Base-by-base conservation (phyloP, 2,113 vertebrate species). In the Ophthalmolycus amberensis region DNA sequence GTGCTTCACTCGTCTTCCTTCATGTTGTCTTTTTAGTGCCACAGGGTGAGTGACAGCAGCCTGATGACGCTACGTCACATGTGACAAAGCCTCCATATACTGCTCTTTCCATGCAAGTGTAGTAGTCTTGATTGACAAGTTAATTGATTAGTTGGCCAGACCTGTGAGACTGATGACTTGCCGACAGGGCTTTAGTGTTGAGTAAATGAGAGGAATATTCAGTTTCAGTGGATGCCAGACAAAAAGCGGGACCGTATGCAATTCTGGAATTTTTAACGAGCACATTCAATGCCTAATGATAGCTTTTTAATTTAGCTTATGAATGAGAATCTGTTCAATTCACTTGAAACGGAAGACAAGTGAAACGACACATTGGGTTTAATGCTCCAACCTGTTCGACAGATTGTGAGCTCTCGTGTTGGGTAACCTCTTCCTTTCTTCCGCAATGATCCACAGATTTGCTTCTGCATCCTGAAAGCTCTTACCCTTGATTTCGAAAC, bases 361-460 rank as follows among this genome's bases (percentile, higher is more conserved):
- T 60, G 27, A 71, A 78, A 52, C 38, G 22, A 67, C 54, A 63
- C 60, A 22, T 50, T 5, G 6, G 20, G 32, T 66, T 71, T 58
- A 52, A 8, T 67, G 32, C 10, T 11, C 6, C 18, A 60, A 68
- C 44, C 46, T 14, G 22, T 79, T 25, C 44, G 9, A 63, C 42
- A 66, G 52, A 70, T 48, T 20, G 40, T 38, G 58, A 62, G 8
- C 50, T 44, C 22, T 34, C 40, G 44, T 70, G 34, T 52, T 71
- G 40, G 25, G 71, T 56, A 48, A 74, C 70, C 25, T 75, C 37
- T 10, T 65, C 32, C 48, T 76, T 81, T 68, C 48, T 71, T 63
- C 16, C 38, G 68, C 27, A 60, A n/a, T 76, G 77, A 72, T 75
- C 46, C 68, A 42, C 42, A 68, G 56, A 62, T 82, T 77, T 88